Percentiles rank a stretch among this genome's conserved stretches.
phyloP scores from a whole-genome alignment of 2,797 vertebrate genomes.

The Moxostoma hubbsi region DNA sequence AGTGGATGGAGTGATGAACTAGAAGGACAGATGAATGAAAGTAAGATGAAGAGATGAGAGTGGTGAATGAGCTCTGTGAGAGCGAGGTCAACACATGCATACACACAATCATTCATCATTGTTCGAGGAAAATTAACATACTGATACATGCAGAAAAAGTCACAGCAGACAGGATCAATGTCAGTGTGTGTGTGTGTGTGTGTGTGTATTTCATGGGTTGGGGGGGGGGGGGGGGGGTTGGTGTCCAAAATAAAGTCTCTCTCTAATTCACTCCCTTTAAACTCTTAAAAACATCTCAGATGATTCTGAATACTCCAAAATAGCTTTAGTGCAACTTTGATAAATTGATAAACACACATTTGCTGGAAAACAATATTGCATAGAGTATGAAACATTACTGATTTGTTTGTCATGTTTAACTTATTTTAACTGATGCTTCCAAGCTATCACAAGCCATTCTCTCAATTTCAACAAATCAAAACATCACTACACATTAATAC shows the following conservation, averaged over 20 bases:
- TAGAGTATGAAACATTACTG: too few species aligned
- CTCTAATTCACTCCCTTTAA: background rate
- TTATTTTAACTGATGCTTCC: too few species aligned
- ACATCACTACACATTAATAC: too few species aligned
- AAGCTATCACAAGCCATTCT: too few species aligned
- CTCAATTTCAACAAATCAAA: too few species aligned
- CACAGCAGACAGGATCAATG: constrained; percentile 41
- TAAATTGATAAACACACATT: too few species aligned
- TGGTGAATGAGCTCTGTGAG: constrained; percentile 70
- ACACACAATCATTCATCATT: constrained; percentile 14
- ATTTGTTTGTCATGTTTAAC: too few species aligned
- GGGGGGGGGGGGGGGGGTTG: constrained; percentile 14
- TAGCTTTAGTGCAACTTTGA: too few species aligned
- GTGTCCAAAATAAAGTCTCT: background rate
- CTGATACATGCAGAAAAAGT: constrained; percentile 43
- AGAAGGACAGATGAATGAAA: constrained; percentile 49
- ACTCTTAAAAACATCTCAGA: background rate
- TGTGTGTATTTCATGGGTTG: constrained; percentile 7
- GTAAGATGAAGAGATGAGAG: constrained; percentile 43
- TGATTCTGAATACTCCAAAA: too few species aligned
- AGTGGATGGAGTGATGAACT: constrained; percentile 62
- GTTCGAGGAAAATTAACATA: constrained; percentile 48
- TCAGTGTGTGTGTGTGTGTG: constrained; percentile 4
- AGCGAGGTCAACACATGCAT: constrained; percentile 61
- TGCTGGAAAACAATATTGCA: too few species aligned